phyloP scores from a whole-genome alignment of 2,113 vertebrate species.

The Thryonomys swinderianus region DNA sequence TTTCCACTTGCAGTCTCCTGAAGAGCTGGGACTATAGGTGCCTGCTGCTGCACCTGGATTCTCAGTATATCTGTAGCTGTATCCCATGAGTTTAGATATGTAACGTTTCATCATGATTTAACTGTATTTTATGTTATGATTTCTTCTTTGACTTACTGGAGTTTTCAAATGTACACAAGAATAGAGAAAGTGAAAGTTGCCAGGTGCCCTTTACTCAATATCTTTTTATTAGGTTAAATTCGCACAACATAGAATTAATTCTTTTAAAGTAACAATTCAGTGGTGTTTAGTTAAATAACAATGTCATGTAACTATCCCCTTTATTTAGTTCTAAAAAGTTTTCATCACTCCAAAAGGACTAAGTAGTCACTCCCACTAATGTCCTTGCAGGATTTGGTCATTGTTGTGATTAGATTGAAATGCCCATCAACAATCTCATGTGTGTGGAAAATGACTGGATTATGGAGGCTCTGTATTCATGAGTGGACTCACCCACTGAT shows the following conservation, averaged over 20 bases:
- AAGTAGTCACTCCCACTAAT: background rate
- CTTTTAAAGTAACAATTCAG: background rate
- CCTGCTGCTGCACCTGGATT: background rate
- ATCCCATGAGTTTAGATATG: background rate
- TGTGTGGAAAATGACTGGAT: background rate
- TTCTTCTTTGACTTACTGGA: background rate
- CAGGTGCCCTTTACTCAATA: background rate
- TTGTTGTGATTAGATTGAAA: background rate
- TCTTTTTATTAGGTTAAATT: slow-evolving; percentile 3
- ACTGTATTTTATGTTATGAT: background rate
- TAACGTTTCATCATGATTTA: slow-evolving; percentile 1
- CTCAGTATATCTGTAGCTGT: background rate
- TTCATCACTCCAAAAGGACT: background rate
- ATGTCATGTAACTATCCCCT: background rate
- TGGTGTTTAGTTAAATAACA: background rate
- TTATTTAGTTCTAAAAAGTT: background rate
- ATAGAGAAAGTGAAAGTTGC: background rate
- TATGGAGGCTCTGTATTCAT: background rate
- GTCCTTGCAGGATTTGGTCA: background rate
- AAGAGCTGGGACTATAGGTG: background rate
- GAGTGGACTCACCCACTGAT: background rate
- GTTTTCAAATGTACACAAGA: slow-evolving; percentile 24
- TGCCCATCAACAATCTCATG: background rate
- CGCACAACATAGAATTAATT: background rate
- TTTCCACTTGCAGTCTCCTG: background rate